phyloP scores from a whole-genome alignment of 2,113 vertebrate species.

The Rhadina sibilatrix region DNA sequence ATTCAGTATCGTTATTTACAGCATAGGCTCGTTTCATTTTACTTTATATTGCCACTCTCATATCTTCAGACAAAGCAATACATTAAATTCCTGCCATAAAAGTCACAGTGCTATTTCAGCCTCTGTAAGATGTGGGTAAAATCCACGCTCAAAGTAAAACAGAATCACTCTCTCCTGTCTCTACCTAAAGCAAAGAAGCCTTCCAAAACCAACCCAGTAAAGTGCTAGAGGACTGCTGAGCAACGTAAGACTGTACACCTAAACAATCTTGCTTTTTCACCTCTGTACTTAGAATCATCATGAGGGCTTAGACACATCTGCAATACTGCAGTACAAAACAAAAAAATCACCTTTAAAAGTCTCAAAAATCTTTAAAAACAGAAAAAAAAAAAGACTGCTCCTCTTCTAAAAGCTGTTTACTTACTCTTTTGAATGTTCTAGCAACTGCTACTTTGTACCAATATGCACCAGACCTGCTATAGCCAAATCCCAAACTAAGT shows the following conservation, averaged over 20 bases:
- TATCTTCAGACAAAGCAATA: not conserved
- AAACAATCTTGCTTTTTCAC: not conserved
- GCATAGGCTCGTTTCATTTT: not conserved
- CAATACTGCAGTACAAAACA: not conserved
- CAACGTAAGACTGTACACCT: not conserved
- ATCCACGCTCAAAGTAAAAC: not conserved
- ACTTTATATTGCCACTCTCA: not conserved
- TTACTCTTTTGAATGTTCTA: not conserved
- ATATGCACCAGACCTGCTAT: rapidly evolving
- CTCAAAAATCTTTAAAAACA: not conserved
- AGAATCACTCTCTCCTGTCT: not conserved
- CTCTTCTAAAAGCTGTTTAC: not conserved
- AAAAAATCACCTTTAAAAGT: not conserved
- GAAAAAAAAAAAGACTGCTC: not conserved
- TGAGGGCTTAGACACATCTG: not conserved
- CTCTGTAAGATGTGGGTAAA: not conserved
- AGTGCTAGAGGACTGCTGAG: not conserved
- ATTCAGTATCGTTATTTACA: not conserved
- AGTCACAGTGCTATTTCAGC: not conserved
- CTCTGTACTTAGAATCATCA: not conserved
- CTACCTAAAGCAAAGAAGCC: not conserved
- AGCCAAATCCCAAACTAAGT: not conserved
- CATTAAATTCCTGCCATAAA: not conserved
- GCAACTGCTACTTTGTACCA: not conserved
- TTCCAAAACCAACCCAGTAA: not conserved